Base-by-base conservation (phyloP, 2,888 invertebrate species). In the Metopia argyrocephala region DNA sequence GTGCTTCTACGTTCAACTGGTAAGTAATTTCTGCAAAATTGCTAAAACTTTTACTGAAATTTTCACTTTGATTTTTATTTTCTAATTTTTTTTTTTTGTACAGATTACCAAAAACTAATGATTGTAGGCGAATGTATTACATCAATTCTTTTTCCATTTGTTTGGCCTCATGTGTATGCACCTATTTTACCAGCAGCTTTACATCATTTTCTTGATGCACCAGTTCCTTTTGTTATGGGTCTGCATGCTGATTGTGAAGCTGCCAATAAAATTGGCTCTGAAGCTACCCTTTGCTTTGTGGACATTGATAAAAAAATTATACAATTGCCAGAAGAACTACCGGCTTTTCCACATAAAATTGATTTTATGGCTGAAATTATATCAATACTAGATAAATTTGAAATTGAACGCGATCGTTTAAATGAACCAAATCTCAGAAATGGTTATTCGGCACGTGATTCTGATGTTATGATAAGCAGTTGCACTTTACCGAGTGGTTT, bases 191-290 rank as follows among this genome's bases (percentile, higher is more conserved):
- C 99, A 1, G 96, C 98, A 64, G 95, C 97, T 20, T 92, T 98
- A 81, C 95, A 97, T 90, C 98, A 98, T 89, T 99, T 99, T 91
- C 93, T 99, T 59, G 99, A 99, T 91, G 99, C 99, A 5, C 99
- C 99, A 0, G 98, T 99, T 69, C 99, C 99, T 45, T 99, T 98
- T 91, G 95, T 99, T 79, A 99, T 99, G 99, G 99, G 99, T 87
- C 91, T 95, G 20, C 93, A 95, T 87, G 93, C 93, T 0, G 93
- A 92, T 20, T 91, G 91, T 56, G 92, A 92, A 84, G 91, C 92
- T 2, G 93, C 92, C 85, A 92, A 94, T 56, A 94, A 94, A 74
- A 92, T 94, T 9, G 94, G 94, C 7, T 94, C 94, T 0, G 94
- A 97, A 92, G 97, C 97, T 9, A 96, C 96, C 81, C 92, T 98